These are phyloP conservation scores for Clistopyga incitator DNA, from an alignment of 2,888 invertebrate genomes.

Conservation along the genomic window DNA sequence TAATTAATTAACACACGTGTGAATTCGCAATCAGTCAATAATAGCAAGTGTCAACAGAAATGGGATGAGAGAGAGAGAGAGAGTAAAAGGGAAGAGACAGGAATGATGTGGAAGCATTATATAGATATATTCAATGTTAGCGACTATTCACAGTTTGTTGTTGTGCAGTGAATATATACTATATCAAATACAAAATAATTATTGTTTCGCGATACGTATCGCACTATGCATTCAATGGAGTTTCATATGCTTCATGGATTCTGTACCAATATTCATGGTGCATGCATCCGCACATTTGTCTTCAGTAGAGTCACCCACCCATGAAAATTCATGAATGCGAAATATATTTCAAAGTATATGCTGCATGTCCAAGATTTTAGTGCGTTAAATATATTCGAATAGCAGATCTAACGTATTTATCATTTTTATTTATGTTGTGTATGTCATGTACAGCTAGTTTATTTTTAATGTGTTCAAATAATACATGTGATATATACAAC, in stretches of 20 bases:
- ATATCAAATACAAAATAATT: conserved; percentile 17
- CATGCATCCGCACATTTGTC: neutral
- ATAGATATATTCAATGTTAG: conserved; percentile 31
- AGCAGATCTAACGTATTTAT: too few relatives aligned
- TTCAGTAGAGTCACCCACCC: neutral
- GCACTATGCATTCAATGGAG: neutral
- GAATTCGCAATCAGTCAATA: conserved; percentile 68
- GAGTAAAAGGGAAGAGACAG: conserved; percentile 53
- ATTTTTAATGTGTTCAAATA: too few relatives aligned
- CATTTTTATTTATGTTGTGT: too few relatives aligned
- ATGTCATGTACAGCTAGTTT: too few relatives aligned
- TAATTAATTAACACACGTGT: conserved; percentile 65
- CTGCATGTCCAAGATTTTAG: too few relatives aligned
- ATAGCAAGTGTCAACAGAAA: conserved; percentile 64
- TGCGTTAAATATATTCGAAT: too few relatives aligned
- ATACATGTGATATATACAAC: too few relatives aligned
- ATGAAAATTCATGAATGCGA: too few relatives aligned
- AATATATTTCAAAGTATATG: too few relatives aligned
- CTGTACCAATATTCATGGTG: neutral
- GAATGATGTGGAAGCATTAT: conserved; percentile 47
- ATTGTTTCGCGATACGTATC: conserved; percentile 8
- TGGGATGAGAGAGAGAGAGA: neutral
- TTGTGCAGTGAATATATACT: neutral
- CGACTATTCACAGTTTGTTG: neutral
- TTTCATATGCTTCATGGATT: neutral